Conservation (phyloP, 2,797 vertebrate genomes). For the Borostomias antarcticus region DNA sequence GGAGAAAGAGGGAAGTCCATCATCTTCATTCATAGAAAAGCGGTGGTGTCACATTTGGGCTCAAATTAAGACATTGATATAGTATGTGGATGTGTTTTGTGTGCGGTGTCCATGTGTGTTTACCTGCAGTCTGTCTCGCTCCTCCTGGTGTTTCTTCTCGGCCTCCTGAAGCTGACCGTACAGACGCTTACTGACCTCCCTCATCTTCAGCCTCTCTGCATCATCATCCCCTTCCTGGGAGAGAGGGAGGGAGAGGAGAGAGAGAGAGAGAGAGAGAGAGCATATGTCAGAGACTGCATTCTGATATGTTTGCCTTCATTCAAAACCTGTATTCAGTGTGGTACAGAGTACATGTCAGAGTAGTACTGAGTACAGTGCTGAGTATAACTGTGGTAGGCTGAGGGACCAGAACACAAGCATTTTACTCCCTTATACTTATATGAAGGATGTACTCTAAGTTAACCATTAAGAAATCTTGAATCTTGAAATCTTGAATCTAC, state of each 20-base stretch:
- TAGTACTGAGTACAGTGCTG: not conserved
- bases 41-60: too few species aligned
- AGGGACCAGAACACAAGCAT: too few species aligned
- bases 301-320: not conserved
- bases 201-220: constrained; percentile 79
- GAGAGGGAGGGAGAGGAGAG: not conserved
- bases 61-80: not conserved
- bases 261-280: not conserved
- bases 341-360: not conserved
- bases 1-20: not conserved
- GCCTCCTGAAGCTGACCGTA: constrained; percentile 85
- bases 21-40: too few species aligned
- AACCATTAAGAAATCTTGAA: too few species aligned
- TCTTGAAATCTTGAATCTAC: too few species aligned
- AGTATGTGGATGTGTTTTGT: not conserved
- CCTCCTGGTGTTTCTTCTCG: constrained; percentile 82
- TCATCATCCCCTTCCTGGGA: constrained; percentile 67
- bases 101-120: constrained; percentile 13
- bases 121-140: constrained; percentile 85
- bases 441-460: too few species aligned
- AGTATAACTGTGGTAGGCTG: too few species aligned
- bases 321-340: not conserved
- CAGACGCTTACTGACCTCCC: constrained; percentile 80
- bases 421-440: too few species aligned
- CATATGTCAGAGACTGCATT: not conserved